Evolutionary conservation across 23 tunicate species (phyloP), one percentile per base, ranked within the genome.

Genomic region (Ascidia mentula): DNA sequence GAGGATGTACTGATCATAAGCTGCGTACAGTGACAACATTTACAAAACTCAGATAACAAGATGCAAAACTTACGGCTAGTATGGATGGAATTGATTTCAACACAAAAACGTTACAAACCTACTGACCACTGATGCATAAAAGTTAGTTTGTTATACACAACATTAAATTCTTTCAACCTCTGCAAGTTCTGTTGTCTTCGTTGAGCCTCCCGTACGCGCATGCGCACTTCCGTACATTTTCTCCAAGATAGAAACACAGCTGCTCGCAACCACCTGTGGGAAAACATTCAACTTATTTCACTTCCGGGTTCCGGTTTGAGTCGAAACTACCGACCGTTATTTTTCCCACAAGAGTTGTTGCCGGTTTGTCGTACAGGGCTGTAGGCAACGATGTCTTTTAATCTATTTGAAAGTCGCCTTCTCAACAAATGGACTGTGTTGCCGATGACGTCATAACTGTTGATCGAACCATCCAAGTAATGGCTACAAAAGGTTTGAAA

Each of bases 261-360:
- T 90, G 89, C 18, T 80, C 96, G 76, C 96, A 90, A 33, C 96
- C 96, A 36, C 96, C 96, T 88, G 59, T 5, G 59, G 15, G 36
- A 30, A 0, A 18, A 61, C 30, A 31, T 5, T n/a, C n/a, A n/a
- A n/a, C n/a, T n/a, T n/a, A n/a, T n/a, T n/a, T n/a, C n/a, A n/a
- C n/a, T n/a, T n/a, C n/a, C n/a, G n/a, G n/a, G n/a, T n/a, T 6
- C 13, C 65, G 65, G 65, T 9, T 9, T 6, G 24, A 5, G 24
- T 20, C 22, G 24, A 53, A 6, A 20, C 1, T 53, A 53, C 65
- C 13, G 7, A 53, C 65, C 65, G 31, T 90, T 90, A 36, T 85
- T 70, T n/a, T 33, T 38, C 0, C 81, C 74, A 72, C 96, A 90
- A 20, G 76, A 33, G 40, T 90, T 90, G 0, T 73, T 59, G 31